These are phyloP conservation scores for Diarsia brunnea DNA, from an alignment of 2,888 invertebrate species.

Conservation along the genomic window DNA sequence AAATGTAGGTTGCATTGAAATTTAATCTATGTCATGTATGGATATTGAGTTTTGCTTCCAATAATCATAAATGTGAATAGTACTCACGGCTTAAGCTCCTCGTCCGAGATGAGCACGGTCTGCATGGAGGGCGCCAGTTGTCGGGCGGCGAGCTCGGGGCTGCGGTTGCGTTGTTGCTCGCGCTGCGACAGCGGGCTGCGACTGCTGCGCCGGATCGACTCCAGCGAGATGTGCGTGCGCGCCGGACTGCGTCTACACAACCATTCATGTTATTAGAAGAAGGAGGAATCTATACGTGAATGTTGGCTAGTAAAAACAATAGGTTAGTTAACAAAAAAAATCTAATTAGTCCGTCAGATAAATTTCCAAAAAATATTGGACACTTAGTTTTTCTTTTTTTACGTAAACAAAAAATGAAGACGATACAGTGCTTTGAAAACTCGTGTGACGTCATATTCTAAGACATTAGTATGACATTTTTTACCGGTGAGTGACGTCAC, in stretches of 20 bases:
- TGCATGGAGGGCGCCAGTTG: slow-evolving; percentile 75
- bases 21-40: background rate
- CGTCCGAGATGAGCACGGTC: slow-evolving; percentile 87
- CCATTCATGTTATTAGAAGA: background rate
- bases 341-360: no score
- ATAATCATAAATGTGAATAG: background rate
- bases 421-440: no score
- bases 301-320: no score
- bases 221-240: slow-evolving; percentile 70
- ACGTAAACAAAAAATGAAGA: no score
- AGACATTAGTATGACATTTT: no score
- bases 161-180: slow-evolving; percentile 78
- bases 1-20: background rate
- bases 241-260: slow-evolving; percentile 66
- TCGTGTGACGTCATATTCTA: no score
- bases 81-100: slow-evolving; percentile 83
- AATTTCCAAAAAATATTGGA: no score
- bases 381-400: no score
- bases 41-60: background rate
- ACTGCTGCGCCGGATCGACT: slow-evolving; percentile 71
- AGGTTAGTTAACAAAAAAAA: no score
- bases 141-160: slow-evolving; percentile 69
- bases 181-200: slow-evolving; percentile 84
- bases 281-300: no score
- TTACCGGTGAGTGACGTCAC: no score